These are phyloP conservation scores for Portevinia maculata DNA, from an alignment of 2,888 invertebrate genomes.

Conservation along the genomic window DNA sequence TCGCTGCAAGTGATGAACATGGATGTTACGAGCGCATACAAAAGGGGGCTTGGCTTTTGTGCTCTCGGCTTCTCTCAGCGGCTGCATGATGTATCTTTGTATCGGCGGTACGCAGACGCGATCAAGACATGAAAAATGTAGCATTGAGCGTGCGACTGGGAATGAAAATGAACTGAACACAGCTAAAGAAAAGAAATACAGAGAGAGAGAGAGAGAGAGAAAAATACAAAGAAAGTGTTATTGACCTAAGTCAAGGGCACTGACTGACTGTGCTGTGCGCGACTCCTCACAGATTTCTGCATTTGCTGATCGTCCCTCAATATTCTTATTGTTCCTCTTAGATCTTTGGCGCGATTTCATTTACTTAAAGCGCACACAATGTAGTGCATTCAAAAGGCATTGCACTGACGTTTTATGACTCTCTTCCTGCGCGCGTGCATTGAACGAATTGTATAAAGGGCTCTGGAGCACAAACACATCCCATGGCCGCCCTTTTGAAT, in stretches of 20 bases:
- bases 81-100: conserved; percentile 31
- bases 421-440: conserved; percentile 29
- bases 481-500: conserved; percentile 16
- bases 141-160: conserved; percentile 57
- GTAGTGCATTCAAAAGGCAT: conserved; percentile 47
- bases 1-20: conserved; percentile 20
- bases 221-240: conserved; percentile 76
- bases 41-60: conserved; percentile 60
- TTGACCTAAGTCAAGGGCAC: conserved; percentile 82
- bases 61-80: too few relatives aligned
- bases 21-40: conserved; percentile 33
- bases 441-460: conserved; percentile 37
- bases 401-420: conserved; percentile 1
- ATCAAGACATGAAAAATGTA: conserved; percentile 57
- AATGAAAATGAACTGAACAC: conserved; percentile 30
- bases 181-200: background rate
- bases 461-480: conserved; percentile 24
- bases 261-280: conserved; percentile 77
- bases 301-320: background rate
- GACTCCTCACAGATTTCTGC: conserved; percentile 26
- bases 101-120: conserved; percentile 33
- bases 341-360: conserved; percentile 66
- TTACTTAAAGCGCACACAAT: conserved; percentile 64
- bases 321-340: conserved; percentile 3
- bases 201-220: background rate